Percentiles rank a stretch among this genome's conserved stretches.
These are phyloP conservation scores for Chrysocyon brachyurus DNA, from an alignment of 2,797 vertebrate genomes.

Conservation along the genomic window DNA sequence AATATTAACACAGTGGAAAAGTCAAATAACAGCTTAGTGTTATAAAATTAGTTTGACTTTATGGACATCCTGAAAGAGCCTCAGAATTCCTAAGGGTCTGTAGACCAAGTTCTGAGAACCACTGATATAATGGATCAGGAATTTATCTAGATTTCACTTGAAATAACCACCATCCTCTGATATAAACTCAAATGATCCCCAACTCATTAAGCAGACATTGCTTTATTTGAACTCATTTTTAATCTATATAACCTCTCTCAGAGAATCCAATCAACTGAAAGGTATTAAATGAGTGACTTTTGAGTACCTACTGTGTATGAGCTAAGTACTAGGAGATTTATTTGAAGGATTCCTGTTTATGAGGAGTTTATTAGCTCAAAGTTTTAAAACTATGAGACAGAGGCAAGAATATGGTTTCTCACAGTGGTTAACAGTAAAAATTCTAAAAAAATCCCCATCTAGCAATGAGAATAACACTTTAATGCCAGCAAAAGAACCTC, in stretches of 20 bases:
- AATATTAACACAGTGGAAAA: not conserved
- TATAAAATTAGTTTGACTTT: not conserved
- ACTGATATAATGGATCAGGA: not conserved
- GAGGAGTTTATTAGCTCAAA: not conserved
- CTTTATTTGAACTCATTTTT: conserved; percentile 10
- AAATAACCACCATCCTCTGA: not conserved
- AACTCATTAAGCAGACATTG: not conserved
- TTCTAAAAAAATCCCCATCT: not conserved
- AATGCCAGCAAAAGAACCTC: conserved; percentile 61
- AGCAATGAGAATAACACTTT: not conserved
- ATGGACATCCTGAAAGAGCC: not conserved
- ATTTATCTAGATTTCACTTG: not conserved
- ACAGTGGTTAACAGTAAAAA: not conserved
- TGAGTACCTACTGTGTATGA: not conserved
- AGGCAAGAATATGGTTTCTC: conserved; percentile 29
- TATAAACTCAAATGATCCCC: not conserved
- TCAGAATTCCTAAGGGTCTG: not conserved
- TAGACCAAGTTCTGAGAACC: not conserved
- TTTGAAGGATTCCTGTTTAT: not conserved
- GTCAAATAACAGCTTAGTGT: not conserved
- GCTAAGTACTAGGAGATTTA: not conserved
- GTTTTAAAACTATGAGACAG: not conserved
- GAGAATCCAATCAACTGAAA: not conserved
- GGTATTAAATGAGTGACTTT: not conserved
- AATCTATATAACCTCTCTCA: not conserved